Evolutionary conservation across 64 coral and sea anemone genomes (phyloP).

Genomic region (Pachyseris speciosa): DNA sequence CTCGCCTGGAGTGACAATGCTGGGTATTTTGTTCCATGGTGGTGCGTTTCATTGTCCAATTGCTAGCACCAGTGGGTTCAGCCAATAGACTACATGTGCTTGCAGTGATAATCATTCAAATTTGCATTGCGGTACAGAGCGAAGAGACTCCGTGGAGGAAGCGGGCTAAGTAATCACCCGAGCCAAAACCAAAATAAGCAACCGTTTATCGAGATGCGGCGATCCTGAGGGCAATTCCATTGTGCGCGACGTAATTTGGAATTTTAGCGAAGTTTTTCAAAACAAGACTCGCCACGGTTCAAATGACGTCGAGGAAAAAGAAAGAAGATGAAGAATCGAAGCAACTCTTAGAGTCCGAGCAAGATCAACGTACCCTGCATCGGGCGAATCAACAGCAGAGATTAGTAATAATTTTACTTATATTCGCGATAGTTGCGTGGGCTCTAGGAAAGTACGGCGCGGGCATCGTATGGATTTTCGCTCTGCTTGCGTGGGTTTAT

Average conservation of each 20-base stretch:
- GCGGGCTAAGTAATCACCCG: background rate
- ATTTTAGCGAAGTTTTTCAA: background rate
- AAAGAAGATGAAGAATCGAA: background rate
- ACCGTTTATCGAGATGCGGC: background rate
- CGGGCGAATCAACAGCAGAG: constrained; percentile 35
- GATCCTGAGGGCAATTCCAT: background rate
- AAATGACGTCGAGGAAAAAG: constrained; percentile 1
- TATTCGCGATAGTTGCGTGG: constrained; percentile 52
- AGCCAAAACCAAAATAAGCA: constrained; percentile 15
- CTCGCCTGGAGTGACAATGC: background rate
- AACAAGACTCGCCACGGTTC: background rate
- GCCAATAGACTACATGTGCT: background rate
- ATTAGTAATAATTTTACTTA: background rate
- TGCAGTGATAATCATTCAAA: constrained; percentile 22
- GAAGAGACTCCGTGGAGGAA: background rate
- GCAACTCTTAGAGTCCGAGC: background rate
- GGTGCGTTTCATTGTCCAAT: constrained; percentile 4
- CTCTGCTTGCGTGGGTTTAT: constrained; percentile 29
- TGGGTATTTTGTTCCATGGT: background rate
- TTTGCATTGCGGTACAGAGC: constrained; percentile 26
- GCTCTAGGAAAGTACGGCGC: constrained; percentile 22
- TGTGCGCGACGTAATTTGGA: background rate
- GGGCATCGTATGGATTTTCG: constrained; percentile 41
- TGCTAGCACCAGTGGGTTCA: background rate
- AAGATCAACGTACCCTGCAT: background rate